These are phyloP conservation scores for Oncorhynchus tshawytscha DNA, from an alignment of 2,113 vertebrate species.

Conservation along the genomic window DNA sequence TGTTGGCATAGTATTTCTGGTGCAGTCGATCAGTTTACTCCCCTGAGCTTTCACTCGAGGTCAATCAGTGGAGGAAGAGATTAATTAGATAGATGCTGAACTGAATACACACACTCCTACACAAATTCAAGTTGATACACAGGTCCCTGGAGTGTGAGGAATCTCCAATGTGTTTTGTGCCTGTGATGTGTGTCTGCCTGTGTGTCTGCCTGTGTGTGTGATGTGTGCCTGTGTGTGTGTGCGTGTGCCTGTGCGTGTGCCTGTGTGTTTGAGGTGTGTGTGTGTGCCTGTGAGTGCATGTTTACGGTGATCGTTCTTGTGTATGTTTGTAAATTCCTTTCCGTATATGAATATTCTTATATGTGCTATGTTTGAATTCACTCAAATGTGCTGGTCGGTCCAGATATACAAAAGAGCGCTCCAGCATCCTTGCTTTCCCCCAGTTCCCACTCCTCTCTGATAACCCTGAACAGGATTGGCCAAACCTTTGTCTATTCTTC, in stretches of 20 bases:
- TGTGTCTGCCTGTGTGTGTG: conserved; percentile 7
- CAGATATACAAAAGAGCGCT: too few relatives aligned
- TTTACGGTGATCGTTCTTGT: too few relatives aligned
- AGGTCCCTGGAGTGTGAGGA: not conserved
- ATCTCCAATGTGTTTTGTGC: not conserved
- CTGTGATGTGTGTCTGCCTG: not conserved
- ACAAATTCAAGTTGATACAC: not conserved
- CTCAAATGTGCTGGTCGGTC: too few relatives aligned
- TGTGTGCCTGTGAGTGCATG: too few relatives aligned
- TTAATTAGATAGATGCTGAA: not conserved
- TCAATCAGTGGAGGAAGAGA: not conserved
- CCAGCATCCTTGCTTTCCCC: not conserved
- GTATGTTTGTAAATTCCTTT: too few relatives aligned
- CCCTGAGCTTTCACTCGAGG: too few relatives aligned
- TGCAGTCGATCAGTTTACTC: not conserved
- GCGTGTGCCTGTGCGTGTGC: too few relatives aligned
- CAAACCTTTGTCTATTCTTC: conserved; percentile 53
- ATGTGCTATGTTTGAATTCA: too few relatives aligned
- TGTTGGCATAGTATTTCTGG: not conserved
- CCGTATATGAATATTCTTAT: too few relatives aligned
- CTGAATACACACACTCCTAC: not conserved
- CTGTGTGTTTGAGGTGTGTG: too few relatives aligned
- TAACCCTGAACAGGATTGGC: conserved; percentile 64
- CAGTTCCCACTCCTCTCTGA: conserved; percentile 20
- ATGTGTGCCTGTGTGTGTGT: not conserved